Base-by-base conservation (phyloP, 1,140 invertebrate species). In the Bombus sibiricus region DNA sequence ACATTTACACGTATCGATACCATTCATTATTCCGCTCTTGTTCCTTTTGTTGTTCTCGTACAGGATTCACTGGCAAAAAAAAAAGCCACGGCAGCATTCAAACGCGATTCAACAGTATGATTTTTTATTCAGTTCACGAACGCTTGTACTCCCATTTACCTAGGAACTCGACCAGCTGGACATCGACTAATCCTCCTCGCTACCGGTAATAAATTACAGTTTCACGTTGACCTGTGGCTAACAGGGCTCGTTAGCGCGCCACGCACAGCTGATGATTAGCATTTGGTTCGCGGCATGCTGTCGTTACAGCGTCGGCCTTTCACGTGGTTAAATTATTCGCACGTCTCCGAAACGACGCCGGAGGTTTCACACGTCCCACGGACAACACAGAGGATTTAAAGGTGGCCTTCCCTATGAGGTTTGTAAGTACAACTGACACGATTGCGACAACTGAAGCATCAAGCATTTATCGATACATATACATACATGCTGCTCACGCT, bases 181-280 rank as follows among this genome's bases (percentile, higher is more conserved):
- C 87, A 64, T 73, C 39, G 32, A 22, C 66, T 81, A 81, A 86
- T 86, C 81, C 85, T 77, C 75, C 13, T 12, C 34, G 18, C 66
- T 78, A 86, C 59, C 68, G 84, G 47, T 62, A 77, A 89, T 89
- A 89, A 89, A 89, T 89, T 81, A 86, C 41, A n/a, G 64, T 79
- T 76, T 83, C 66, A 80, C 79, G 66, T 18, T 43, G 68, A 43
- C 47, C 66, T 57, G 32, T 76, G 75, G 18, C 72, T 80, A 66
- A 66, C 25, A 62, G 53, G 73, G 83, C 78, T 89, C 53, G 87
- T 89, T 89, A 89, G 62, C 75, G 76, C 8, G 34, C 72, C 43
- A 59, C 22, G 72, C 15, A 28, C 79, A 83, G 72, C 72, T 81
- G 87, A 53, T 85, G 88, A 89, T 80, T 89, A 80, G 59, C 72